Conservation (phyloP, 2,888 invertebrate genomes). For the Tenodera sinensis region DNA sequence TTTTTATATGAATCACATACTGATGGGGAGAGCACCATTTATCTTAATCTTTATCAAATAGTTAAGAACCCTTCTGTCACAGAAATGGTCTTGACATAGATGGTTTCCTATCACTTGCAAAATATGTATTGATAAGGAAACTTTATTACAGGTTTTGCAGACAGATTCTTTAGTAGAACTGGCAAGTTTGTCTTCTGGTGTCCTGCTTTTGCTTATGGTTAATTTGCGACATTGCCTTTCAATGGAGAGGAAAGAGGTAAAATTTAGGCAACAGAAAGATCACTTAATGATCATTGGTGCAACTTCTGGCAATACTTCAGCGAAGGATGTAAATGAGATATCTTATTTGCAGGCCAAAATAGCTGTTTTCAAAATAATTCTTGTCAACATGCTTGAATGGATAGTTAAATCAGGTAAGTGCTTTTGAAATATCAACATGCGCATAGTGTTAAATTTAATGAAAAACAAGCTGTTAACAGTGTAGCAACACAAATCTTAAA, state of each 20-base stretch:
- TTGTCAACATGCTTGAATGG: conserved; percentile 78
- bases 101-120: too few relatives aligned
- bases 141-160: conserved; percentile 47
- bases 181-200: conserved; percentile 74
- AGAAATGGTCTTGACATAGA: too few relatives aligned
- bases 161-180: conserved; percentile 72
- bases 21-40: too few relatives aligned
- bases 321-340: neutral
- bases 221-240: conserved; percentile 69
- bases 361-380: conserved; percentile 63
- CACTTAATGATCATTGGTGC: neutral
- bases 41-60: too few relatives aligned
- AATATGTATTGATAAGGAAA: neutral
- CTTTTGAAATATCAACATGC: too few relatives aligned
- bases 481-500: too few relatives aligned
- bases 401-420: conserved; percentile 59
- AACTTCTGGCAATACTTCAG: neutral
- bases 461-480: too few relatives aligned
- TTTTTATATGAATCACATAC: too few relatives aligned
- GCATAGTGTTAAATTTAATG: too few relatives aligned
- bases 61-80: too few relatives aligned
- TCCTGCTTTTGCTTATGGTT: conserved; percentile 71
- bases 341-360: conserved; percentile 57
- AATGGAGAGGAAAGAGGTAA: conserved; percentile 41
- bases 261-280: neutral